Percentiles rank a stretch among this genome's conserved stretches.
Conservation (phyloP, 2,797 vertebrate species). For the Poeciliopsis paucimaculata region DNA sequence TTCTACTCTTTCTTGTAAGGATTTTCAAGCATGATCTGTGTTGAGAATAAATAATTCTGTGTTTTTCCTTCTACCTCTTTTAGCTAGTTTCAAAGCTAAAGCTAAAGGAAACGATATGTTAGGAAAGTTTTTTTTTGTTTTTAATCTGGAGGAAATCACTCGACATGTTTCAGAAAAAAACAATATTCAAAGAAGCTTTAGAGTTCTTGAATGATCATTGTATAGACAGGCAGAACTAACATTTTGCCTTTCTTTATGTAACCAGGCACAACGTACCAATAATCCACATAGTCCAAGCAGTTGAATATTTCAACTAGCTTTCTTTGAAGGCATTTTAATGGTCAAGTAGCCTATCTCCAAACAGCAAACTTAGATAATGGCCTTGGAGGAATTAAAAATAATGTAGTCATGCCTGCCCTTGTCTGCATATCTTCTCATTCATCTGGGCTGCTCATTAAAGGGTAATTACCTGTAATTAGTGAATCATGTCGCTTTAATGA, state of each 20-base stretch:
- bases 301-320: background rate
- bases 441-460: conserved; percentile 75
- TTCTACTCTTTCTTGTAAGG: background rate
- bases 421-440: conserved; percentile 72
- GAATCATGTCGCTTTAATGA: conserved; percentile 80
- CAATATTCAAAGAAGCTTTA: background rate
- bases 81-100: too few species aligned
- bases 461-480: conserved; percentile 82
- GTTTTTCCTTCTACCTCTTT: too few species aligned
- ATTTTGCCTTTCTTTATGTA: background rate
- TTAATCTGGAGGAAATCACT: background rate
- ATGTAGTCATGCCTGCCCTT: conserved; percentile 51
- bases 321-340: conserved; percentile 6
- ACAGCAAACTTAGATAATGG: conserved; percentile 30
- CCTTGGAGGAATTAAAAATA: conserved; percentile 53
- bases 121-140: background rate
- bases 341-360: conserved; percentile 23
- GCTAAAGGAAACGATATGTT: too few species aligned
- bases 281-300: background rate
- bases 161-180: background rate
- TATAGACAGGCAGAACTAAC: background rate
- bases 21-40: background rate
- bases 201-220: background rate
- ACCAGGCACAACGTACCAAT: background rate
- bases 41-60: too few species aligned